Conservation (phyloP, 2,888 invertebrate genomes). For the Brachyptera putata region DNA sequence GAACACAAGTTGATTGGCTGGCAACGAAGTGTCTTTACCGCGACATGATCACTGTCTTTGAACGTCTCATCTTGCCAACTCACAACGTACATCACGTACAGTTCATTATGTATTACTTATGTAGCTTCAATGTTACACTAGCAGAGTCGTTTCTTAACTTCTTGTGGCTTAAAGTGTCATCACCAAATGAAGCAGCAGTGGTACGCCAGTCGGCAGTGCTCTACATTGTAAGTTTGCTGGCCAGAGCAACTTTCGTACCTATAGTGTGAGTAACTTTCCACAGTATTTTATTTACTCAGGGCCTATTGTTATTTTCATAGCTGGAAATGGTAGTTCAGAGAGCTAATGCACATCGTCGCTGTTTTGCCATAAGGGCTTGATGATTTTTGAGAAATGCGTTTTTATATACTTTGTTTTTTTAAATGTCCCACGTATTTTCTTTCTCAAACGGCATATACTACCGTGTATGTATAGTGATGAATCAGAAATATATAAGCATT, state of each 20-base stretch:
- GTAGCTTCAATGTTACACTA: constrained; percentile 58
- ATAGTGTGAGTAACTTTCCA: constrained; percentile 53
- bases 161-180: constrained; percentile 69
- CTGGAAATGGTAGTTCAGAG: too few relatives aligned
- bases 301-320: too few relatives aligned
- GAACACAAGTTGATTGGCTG: constrained; percentile 49
- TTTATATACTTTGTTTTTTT: too few relatives aligned
- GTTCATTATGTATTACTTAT: constrained; percentile 69
- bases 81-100: constrained; percentile 77
- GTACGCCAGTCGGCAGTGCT: constrained; percentile 65
- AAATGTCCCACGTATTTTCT: too few relatives aligned
- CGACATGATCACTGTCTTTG: constrained; percentile 66
- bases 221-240: constrained; percentile 70
- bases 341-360: too few relatives aligned
- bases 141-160: constrained; percentile 63
- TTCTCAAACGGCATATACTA: too few relatives aligned
- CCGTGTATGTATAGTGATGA: too few relatives aligned
- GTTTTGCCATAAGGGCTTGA: too few relatives aligned
- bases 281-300: neutral
- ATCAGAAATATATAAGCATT: too few relatives aligned
- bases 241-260: constrained; percentile 61
- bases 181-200: constrained; percentile 59
- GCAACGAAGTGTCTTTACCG: constrained; percentile 57
- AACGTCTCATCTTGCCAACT: constrained; percentile 75
- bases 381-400: too few relatives aligned